Percentiles rank a stretch among this genome's conserved stretches.
phyloP scores from a whole-genome alignment of 1,140 invertebrate genomes.

The Papilio aristodemus region DNA sequence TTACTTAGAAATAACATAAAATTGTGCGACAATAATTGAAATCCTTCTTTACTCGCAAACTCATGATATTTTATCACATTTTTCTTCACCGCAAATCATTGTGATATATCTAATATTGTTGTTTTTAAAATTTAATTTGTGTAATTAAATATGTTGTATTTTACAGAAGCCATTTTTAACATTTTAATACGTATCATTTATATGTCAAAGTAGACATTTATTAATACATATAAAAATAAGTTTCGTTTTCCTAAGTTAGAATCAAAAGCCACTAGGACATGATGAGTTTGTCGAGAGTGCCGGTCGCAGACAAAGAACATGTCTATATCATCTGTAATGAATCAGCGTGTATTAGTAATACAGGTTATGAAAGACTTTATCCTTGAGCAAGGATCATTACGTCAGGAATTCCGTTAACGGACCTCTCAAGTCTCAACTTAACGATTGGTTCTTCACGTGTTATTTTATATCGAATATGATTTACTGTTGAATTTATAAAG shows the following conservation, averaged over 20 bases:
- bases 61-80: too few relatives aligned
- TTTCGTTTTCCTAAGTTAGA: background rate
- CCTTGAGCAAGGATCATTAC: constrained; percentile 27
- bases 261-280: background rate
- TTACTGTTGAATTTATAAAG: background rate
- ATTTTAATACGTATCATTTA: too few relatives aligned
- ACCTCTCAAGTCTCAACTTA: constrained; percentile 19
- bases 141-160: too few relatives aligned
- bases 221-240: too few relatives aligned
- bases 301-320: constrained; percentile 13
- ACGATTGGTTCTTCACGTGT: background rate
- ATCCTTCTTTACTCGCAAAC: too few relatives aligned
- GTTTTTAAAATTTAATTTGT: too few relatives aligned
- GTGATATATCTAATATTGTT: too few relatives aligned
- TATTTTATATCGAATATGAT: background rate
- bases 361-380: constrained; percentile 25
- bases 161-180: too few relatives aligned
- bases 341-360: constrained; percentile 25
- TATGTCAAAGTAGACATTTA: too few relatives aligned
- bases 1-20: too few relatives aligned
- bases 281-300: background rate
- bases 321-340: constrained; percentile 7
- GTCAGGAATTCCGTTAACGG: constrained; percentile 24
- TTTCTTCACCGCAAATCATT: too few relatives aligned
- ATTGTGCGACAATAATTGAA: too few relatives aligned